These are phyloP conservation scores for Tridacna gigas DNA, from an alignment of 2,888 invertebrate species.

Conservation along the genomic window DNA sequence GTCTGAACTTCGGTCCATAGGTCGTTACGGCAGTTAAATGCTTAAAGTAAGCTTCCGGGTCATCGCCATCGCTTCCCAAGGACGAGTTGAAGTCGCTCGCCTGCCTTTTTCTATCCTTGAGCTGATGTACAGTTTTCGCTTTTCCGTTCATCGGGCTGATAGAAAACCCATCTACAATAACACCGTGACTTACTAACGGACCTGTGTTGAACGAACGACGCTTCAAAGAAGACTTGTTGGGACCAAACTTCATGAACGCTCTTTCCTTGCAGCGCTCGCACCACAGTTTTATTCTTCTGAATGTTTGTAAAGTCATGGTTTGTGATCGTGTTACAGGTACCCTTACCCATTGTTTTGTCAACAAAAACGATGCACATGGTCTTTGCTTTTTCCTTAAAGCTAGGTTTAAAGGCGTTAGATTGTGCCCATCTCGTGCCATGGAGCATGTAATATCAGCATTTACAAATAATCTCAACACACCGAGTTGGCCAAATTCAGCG, in stretches of 20 bases:
- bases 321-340: conserved; percentile 77
- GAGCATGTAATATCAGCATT: conserved; percentile 81
- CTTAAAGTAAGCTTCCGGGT: conserved; percentile 80
- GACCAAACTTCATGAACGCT: conserved; percentile 77
- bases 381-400: conserved; percentile 81
- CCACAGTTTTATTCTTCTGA: conserved; percentile 81
- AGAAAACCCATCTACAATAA: conserved; percentile 80
- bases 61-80: conserved; percentile 64
- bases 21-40: conserved; percentile 68
- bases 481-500: conserved; percentile 81
- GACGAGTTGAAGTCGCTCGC: conserved; percentile 51
- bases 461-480: conserved; percentile 81
- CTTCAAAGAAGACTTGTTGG: conserved; percentile 78
- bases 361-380: conserved; percentile 83
- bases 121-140: conserved; percentile 60
- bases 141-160: conserved; percentile 79
- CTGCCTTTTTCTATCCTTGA: conserved; percentile 60
- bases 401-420: conserved; percentile 81
- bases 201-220: conserved; percentile 69
- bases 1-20: conserved; percentile 66
- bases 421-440: conserved; percentile 82
- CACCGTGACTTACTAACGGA: conserved; percentile 79
- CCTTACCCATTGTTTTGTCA: conserved; percentile 84
- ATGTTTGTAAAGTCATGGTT: conserved; percentile 79
- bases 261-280: conserved; percentile 81